Evolutionary conservation across 2,113 vertebrate genomes (phyloP).

Genomic region (Cynocephalus volans): DNA sequence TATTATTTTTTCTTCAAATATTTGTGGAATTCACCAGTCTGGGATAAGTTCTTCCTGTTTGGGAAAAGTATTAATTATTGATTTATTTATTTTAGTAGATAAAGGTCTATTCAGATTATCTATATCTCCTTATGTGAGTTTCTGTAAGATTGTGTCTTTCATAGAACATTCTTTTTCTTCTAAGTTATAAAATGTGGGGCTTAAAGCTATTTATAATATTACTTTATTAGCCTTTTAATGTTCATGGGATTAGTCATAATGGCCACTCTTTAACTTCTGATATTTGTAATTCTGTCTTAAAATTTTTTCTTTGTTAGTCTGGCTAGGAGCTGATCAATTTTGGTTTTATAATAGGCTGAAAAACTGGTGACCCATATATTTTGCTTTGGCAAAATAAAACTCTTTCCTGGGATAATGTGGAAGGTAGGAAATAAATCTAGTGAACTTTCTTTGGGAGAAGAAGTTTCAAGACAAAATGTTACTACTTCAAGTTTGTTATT

Average conservation of each 20-base stretch:
- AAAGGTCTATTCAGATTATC: neutral
- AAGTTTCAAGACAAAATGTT: neutral
- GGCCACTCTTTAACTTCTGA: neutral
- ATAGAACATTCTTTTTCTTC: neutral
- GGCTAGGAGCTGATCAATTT: neutral
- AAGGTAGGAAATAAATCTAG: neutral
- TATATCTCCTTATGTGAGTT: neutral
- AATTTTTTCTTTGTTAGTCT: neutral
- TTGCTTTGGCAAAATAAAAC: conserved; percentile 12
- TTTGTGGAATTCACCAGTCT: neutral
- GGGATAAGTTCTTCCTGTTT: neutral
- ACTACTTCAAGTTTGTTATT: neutral
- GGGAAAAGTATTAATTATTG: neutral
- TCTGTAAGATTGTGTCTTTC: neutral
- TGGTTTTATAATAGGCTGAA: neutral
- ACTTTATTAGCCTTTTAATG: neutral
- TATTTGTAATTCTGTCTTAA: neutral
- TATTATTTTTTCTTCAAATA: neutral
- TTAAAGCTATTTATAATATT: neutral
- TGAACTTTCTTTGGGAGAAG: neutral
- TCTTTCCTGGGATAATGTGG: neutral
- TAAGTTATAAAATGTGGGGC: neutral
- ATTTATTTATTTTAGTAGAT: neutral
- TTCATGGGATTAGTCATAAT: neutral
- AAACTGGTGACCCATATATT: neutral